A percentile compares a stretch with the other conserved stretches of the same genome.
Conservation (phyloP, 2,113 vertebrate species). For the Gnathonemus longibarbis region DNA sequence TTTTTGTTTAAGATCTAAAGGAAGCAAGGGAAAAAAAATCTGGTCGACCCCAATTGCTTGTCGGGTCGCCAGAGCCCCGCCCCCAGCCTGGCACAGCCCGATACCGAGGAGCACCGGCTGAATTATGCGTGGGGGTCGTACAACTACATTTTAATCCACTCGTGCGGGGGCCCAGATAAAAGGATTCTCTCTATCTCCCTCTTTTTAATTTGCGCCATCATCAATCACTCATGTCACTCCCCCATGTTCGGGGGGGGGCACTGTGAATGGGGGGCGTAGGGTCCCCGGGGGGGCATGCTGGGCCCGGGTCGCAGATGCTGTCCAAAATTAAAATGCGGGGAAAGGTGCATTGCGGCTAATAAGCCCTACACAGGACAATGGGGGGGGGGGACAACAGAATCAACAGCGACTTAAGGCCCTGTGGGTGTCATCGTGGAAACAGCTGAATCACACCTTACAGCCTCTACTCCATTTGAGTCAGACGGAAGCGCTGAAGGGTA, state of each 20-base stretch:
- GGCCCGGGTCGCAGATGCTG: slow-evolving; percentile 65
- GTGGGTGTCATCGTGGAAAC: not conserved
- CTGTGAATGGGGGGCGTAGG: slow-evolving; percentile 40
- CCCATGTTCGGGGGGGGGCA: slow-evolving; percentile 14
- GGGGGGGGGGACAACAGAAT: not conserved
- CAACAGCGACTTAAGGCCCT: not conserved
- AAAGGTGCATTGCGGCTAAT: slow-evolving; percentile 56
- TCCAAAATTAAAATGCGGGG: slow-evolving; percentile 63
- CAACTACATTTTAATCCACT: slow-evolving; percentile 73
- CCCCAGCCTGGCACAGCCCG: slow-evolving; percentile 51
- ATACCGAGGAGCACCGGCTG: slow-evolving; percentile 53
- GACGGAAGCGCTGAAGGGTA: not conserved
- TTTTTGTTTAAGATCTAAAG: not conserved
- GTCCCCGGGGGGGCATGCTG: slow-evolving; percentile 53
- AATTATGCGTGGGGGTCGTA: slow-evolving; percentile 62
- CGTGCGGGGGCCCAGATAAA: slow-evolving; percentile 66
- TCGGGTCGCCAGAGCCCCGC: slow-evolving; percentile 39
- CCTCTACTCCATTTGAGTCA: not conserved
- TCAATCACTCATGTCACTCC: slow-evolving; percentile 63
- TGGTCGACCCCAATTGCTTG: not conserved
- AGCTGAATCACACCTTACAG: slow-evolving; percentile 7
- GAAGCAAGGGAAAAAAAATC: not conserved
- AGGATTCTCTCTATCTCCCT: slow-evolving; percentile 68
- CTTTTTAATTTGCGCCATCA: slow-evolving; percentile 68
- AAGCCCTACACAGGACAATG: slow-evolving; percentile 44